These are phyloP conservation scores for Seira sanloemensis DNA, from an alignment of 2,888 invertebrate species.

Conservation along the genomic window DNA sequence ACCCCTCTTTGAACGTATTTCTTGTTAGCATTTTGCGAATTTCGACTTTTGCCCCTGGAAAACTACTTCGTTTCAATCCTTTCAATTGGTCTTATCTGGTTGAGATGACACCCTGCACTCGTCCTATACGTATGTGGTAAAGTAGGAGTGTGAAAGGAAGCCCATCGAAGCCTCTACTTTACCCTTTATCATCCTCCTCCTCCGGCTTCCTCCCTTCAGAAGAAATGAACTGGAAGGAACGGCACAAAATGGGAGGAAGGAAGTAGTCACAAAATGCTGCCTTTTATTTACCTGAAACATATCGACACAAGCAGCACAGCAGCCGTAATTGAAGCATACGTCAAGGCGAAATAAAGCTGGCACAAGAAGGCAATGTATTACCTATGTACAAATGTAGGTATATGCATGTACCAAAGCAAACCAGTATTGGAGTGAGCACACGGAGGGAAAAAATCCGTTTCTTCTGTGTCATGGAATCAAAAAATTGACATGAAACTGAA, in stretches of 20 bases:
- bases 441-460: slow-evolving; percentile 16
- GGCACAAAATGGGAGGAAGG: background rate
- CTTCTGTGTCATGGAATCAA: slow-evolving; percentile 22
- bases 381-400: background rate
- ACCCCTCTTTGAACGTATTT: too few relatives aligned
- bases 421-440: background rate
- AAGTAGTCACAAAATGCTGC: background rate
- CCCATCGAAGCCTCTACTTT: background rate
- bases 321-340: background rate
- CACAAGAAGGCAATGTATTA: background rate
- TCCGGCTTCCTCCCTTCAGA: background rate
- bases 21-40: too few relatives aligned
- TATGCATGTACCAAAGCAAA: background rate
- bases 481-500: slow-evolving; percentile 30
- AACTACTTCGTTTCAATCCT: too few relatives aligned
- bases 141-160: background rate
- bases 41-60: too few relatives aligned
- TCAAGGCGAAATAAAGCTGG: too few relatives aligned
- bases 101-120: too few relatives aligned
- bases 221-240: background rate
- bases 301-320: background rate
- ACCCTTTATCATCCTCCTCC: background rate
- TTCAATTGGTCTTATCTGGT: too few relatives aligned
- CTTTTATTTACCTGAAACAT: background rate
- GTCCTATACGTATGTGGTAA: background rate